These are phyloP conservation scores for Platorchestia sp. DNA, from an alignment of 1,140 invertebrate genomes.

Conservation along the genomic window DNA sequence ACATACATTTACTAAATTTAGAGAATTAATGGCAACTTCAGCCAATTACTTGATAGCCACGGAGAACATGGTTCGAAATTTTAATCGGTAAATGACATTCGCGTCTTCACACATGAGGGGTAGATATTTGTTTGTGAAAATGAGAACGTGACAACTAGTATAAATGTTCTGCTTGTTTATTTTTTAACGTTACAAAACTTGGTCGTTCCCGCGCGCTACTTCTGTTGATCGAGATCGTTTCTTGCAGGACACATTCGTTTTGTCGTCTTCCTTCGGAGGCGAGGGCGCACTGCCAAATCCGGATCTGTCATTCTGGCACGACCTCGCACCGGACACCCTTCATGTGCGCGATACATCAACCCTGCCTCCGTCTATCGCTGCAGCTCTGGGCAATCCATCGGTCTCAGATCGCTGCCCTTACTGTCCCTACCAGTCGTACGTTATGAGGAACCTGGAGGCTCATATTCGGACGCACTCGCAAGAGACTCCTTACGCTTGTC, in stretches of 20 bases:
- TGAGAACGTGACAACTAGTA: neutral
- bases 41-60: neutral
- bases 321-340: neutral
- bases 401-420: neutral
- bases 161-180: neutral
- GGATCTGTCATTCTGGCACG: conserved; percentile 31
- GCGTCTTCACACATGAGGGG: neutral
- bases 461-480: conserved; percentile 29
- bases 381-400: neutral
- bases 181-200: neutral
- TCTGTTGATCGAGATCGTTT: conserved; percentile 16
- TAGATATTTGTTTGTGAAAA: neutral
- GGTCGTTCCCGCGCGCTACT: conserved; percentile 8
- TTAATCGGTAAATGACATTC: neutral
- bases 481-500: conserved; percentile 19
- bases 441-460: conserved; percentile 42
- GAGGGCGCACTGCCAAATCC: neutral
- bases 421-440: conserved; percentile 38
- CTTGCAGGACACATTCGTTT: conserved; percentile 46
- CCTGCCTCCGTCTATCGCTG: neutral
- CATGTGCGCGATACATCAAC: neutral
- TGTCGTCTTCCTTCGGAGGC: neutral
- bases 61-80: neutral
- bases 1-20: too few species aligned
- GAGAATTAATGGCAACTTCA: too few species aligned